Conservation (phyloP, 1,140 invertebrate species). For the Lethrus apterus region DNA sequence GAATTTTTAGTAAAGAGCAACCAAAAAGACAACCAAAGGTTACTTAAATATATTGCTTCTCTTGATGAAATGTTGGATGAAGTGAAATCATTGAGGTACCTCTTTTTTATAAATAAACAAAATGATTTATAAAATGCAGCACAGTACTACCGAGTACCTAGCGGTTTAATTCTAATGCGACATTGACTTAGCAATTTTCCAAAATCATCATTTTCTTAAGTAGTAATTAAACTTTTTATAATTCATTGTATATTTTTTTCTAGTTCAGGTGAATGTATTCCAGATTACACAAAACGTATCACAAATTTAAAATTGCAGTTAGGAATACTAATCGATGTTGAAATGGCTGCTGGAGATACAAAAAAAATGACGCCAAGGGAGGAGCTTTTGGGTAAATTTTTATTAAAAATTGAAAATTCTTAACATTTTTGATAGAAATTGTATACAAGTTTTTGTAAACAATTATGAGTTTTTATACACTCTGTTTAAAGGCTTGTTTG, state of each 20-base stretch:
- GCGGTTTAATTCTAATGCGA: no score
- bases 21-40: conserved; percentile 56
- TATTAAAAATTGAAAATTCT: no score
- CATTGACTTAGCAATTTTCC: no score
- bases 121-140: neutral
- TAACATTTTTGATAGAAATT: no score
- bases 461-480: no score
- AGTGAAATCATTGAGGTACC: conserved; percentile 47
- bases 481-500: no score
- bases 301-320: conserved; percentile 18
- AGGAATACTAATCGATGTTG: conserved; percentile 24
- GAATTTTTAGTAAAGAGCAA: conserved; percentile 65
- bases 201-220: no score
- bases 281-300: conserved; percentile 21
- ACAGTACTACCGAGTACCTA: no score
- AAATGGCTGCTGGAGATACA: conserved; percentile 17
- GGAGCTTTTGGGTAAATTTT: conserved; percentile 31
- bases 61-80: conserved; percentile 61
- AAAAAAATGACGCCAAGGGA: conserved; percentile 20
- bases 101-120: conserved; percentile 48
- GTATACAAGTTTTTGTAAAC: no score
- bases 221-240: no score
- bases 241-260: no score
- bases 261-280: conserved; percentile 3
- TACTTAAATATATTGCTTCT: conserved; percentile 64